These are phyloP conservation scores for Mylabris phalerata DNA, from an alignment of 1,140 invertebrate genomes.

Conservation along the genomic window DNA sequence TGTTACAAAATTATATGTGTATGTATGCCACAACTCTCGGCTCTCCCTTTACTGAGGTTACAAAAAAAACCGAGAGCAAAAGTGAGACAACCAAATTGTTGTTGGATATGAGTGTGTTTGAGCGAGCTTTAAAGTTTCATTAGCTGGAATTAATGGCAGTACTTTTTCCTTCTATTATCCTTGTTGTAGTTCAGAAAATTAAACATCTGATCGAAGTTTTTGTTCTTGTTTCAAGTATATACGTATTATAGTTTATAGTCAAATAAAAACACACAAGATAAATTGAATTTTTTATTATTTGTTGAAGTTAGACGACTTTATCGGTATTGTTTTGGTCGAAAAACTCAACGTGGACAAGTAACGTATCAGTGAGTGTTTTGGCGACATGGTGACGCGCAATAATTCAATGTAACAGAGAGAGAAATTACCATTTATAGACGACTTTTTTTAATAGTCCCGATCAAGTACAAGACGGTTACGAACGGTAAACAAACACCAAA, in stretches of 20 bases:
- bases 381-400: conserved; percentile 22
- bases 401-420: conserved; percentile 9
- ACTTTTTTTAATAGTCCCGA: not conserved
- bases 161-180: no score
- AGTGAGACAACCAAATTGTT: not conserved
- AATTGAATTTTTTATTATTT: no score
- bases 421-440: conserved; percentile 2
- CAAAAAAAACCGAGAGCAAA: no score
- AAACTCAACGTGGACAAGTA: no score
- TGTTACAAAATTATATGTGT: not conserved
- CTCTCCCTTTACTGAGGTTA: not conserved
- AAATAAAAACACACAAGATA: no score
- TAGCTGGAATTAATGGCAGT: conserved; percentile 12
- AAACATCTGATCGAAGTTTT: no score
- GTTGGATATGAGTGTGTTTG: not conserved
- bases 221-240: no score
- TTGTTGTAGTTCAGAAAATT: no score
- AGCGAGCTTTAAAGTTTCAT: conserved; percentile 17
- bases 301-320: no score
- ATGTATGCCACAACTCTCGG: not conserved
- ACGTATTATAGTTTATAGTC: no score
- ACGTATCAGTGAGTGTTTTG: conserved; percentile 18
- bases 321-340: no score
- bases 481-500: no score
- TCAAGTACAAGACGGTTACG: not conserved